Conservation (phyloP, 1,140 invertebrate genomes). For the Cheumatopsyche charites region DNA sequence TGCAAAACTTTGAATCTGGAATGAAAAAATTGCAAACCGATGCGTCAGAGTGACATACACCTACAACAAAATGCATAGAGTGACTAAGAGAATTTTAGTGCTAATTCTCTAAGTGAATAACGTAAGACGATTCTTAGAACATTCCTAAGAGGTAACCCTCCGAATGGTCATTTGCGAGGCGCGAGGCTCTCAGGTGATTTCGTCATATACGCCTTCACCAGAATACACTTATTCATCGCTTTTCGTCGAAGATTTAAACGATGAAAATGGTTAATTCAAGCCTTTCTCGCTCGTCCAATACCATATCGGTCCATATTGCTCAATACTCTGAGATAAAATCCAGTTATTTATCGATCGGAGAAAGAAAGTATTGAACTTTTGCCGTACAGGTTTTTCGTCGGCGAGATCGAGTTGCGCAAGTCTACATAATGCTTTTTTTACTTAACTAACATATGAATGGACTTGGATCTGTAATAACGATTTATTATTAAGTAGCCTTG, state of each 20-base stretch:
- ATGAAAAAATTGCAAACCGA: not conserved
- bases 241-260: too few relatives aligned
- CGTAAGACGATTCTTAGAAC: too few relatives aligned
- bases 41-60: not conserved
- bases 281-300: not conserved
- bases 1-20: not conserved
- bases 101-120: too few relatives aligned
- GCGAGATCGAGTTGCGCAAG: not conserved
- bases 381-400: not conserved
- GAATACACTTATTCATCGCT: too few relatives aligned
- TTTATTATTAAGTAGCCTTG: not conserved
- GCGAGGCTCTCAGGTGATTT: too few relatives aligned
- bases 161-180: too few relatives aligned
- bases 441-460: not conserved
- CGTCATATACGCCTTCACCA: too few relatives aligned
- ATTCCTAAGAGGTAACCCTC: too few relatives aligned
- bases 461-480: not conserved
- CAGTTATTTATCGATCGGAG: slow-evolving; percentile 12
- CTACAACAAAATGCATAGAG: too few relatives aligned
- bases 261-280: too few relatives aligned
- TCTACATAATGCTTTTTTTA: not conserved
- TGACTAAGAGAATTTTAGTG: too few relatives aligned
- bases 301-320: slow-evolving; percentile 2
- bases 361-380: slow-evolving; percentile 16
- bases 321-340: slow-evolving; percentile 1